Base-by-base conservation (phyloP, 2,888 invertebrate genomes). In the Dysmachus trigonus region DNA sequence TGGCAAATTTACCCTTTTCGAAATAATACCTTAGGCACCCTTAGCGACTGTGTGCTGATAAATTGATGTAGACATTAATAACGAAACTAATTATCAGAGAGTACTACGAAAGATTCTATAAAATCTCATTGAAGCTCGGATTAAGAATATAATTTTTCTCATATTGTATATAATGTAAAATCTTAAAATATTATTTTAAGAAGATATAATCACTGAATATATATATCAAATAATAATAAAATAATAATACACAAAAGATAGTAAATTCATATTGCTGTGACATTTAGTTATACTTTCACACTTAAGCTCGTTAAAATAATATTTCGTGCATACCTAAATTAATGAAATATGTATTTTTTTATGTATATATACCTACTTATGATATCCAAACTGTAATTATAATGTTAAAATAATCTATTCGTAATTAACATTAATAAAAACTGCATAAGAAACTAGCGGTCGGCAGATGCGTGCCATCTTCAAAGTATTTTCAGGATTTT, bases 11-110 rank as follows among this genome's bases (percentile, higher is more conserved):
- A 15, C n/a, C 30, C 81, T 13, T 27, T 73, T 33, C 31, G 51
- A n/a, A 81, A n/a, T 38, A 8, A 35, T 22, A 76, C 27, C 33
- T 10, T 13, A 13, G 73, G 22, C 27, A 15, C 47, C 18, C 47
- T 47, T 1, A n/a, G 47, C 6, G 47, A 47, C 47, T 33, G 35
- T n/a, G 76, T 38, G 33, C 7, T 76, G 35, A 76, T 18, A 47
- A 72, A 76, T 76, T 35, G 76, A 76, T 76, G 41, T 10, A 10
- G 81, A 81, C 30, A 81, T 15, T 81, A 51, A 30, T 81, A 81
- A 81, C 8, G 27, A 81, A 81, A 81, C 79, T 8, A 81, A 53
- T 81, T 81, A 81, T 13, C 13, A 33, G 15, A 18, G 18, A 10
- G 0, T 13, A 62, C 27, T 27, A 22, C 27, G 1, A 27, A 47